A percentile compares a stretch with the other conserved stretches of the same genome.
These are phyloP conservation scores for Heliconius himera DNA, from an alignment of 1,140 invertebrate genomes.

Conservation along the genomic window DNA sequence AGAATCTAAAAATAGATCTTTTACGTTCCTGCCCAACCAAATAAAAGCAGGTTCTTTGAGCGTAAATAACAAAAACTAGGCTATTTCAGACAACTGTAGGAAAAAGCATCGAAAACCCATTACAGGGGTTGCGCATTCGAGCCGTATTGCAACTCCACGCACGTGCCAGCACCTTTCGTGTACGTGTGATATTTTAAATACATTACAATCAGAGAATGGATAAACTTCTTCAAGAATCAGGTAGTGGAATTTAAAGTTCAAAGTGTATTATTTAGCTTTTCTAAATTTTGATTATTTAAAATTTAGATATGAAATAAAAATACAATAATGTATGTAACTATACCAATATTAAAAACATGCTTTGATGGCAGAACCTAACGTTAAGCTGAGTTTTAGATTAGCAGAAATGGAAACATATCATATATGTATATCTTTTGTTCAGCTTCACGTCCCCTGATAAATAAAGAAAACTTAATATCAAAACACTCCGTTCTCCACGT, in stretches of 20 bases:
- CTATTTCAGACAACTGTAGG: conserved; percentile 7
- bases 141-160: conserved; percentile 7
- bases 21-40: neutral
- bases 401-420: no score
- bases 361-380: no score
- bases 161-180: conserved; percentile 16
- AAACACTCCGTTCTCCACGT: no score
- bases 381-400: no score
- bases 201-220: neutral
- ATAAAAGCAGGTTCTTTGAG: neutral
- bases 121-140: conserved; percentile 24
- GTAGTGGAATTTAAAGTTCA: neutral
- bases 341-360: no score
- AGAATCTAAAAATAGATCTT: neutral
- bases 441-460: no score
- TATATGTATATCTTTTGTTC: no score
- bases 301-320: no score
- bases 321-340: no score
- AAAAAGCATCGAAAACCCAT: conserved; percentile 30
- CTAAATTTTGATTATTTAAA: no score
- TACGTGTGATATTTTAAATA: conserved; percentile 26
- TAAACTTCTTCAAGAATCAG: neutral
- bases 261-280: neutral
- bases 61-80: conserved; percentile 14
- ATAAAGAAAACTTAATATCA: no score